Evolutionary conservation across 2,888 invertebrate genomes (phyloP).

Genomic region (Agrotis segetum): DNA sequence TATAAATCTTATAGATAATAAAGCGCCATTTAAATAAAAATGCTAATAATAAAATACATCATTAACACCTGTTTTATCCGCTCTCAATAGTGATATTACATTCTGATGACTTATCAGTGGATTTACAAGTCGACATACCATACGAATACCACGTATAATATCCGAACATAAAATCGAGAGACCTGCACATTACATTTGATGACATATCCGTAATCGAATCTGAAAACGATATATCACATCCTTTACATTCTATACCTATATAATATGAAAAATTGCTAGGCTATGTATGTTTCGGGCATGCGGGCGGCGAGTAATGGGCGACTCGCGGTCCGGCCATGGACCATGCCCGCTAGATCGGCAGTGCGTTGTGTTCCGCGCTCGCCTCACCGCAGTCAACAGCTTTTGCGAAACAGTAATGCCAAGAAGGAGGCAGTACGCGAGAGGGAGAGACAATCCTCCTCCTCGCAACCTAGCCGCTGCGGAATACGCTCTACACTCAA

Average conservation of each 20-base stretch:
- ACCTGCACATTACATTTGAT: constrained; percentile 54
- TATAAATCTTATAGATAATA: too few relatives aligned
- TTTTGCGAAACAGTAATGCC: too few relatives aligned
- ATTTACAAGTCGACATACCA: constrained; percentile 40
- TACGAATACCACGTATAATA: constrained; percentile 45
- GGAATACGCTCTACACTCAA: too few relatives aligned
- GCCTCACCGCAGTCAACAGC: too few relatives aligned
- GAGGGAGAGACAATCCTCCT: too few relatives aligned
- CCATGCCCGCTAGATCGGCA: too few relatives aligned
- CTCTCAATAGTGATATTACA: constrained; percentile 24
- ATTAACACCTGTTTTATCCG: constrained; percentile 7
- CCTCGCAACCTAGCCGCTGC: too few relatives aligned
- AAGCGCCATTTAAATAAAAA: neutral
- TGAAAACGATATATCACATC: constrained; percentile 48
- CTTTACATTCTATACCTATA: constrained; percentile 8
- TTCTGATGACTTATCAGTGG: constrained; percentile 37
- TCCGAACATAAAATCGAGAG: constrained; percentile 49
- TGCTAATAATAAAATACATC: neutral
- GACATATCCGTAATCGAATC: constrained; percentile 63
- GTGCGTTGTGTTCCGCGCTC: too few relatives aligned
- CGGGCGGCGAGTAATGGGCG: too few relatives aligned
- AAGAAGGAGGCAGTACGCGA: too few relatives aligned
- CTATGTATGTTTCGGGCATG: too few relatives aligned
- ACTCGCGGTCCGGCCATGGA: too few relatives aligned
- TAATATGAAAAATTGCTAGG: neutral